Evolutionary conservation across 2,797 vertebrate species (phyloP), one percentile per base, ranked within the genome.

Genomic region (Pseudochirops corinnae): DNA sequence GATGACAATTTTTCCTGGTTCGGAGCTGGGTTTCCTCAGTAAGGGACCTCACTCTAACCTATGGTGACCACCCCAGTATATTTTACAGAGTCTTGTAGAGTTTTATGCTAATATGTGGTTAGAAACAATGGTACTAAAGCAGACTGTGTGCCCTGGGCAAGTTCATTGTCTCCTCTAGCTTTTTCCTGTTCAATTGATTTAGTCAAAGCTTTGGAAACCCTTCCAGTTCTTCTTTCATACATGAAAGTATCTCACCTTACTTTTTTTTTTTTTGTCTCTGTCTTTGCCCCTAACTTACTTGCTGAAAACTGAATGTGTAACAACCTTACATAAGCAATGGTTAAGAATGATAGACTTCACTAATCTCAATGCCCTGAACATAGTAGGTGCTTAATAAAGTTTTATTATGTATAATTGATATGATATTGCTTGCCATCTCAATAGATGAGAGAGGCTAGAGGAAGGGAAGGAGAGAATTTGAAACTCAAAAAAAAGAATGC

Each of bases 301-400:
- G 39, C 39, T 87, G 13, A 87, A 87, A 74, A 46, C 21, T 46
- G 46, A 87, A 87, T 46, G 14, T 33, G 5, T 33, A 33, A 12
- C 29, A 31, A 60, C 29, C 29, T 74, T 18, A n/a, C 5, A 21
- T n/a, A 74, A 39, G 14, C 33, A 74, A 98, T 87, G 96, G 96
- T 98, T 98, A 98, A 97, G 96, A 58, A 92, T 55, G 93, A 74
- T 67, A 92, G 94, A 95, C 87, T 97, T 55, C 92, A 95, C 96
- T 98, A 96, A 98, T 97, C 82, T 96, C 55, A 95, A 92, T 56
- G 26, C 93, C 13, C 46, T 87, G 39, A 87, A 87, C 39, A 46
- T 26, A 50, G 62, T 67, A n/a, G 9, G 39, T 46, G 9, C 39
- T 46, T 46, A 87, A 87, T 46, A 87, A 46, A 46, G 10, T 26